Evolutionary conservation across 2,797 vertebrate genomes (phyloP).

Genomic region (Eulemur mongoz): DNA sequence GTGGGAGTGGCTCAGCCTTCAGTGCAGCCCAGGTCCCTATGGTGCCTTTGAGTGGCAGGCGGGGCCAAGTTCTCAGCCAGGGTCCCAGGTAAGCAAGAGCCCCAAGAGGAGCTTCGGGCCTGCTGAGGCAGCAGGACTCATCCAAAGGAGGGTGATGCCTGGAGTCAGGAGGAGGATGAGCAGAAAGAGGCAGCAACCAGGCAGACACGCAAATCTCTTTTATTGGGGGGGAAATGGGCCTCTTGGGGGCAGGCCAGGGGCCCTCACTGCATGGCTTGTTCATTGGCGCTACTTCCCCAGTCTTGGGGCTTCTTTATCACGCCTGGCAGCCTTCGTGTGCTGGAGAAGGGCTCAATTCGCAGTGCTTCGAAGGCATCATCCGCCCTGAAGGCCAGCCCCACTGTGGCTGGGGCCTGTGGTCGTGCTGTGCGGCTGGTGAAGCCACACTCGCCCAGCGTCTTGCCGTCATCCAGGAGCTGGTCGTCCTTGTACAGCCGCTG

Average conservation of each 20-base stretch:
- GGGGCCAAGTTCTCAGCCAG: not conserved
- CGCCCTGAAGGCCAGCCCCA: too few relatives aligned
- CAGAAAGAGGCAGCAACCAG: conserved; percentile 65
- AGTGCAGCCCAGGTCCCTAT: not conserved
- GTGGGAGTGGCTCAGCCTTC: not conserved
- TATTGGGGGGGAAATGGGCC: conserved; percentile 38
- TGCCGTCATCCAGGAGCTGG: too few relatives aligned
- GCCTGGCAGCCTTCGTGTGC: conserved; percentile 92
- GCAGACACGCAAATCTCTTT: conserved; percentile 67
- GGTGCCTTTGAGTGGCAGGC: not conserved
- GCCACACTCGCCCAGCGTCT: too few relatives aligned
- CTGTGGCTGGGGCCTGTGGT: too few relatives aligned
- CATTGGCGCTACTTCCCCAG: conserved; percentile 91
- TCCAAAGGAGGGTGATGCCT: not conserved
- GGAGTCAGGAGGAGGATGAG: not conserved
- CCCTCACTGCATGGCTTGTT: conserved; percentile 93
- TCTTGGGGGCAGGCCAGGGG: not conserved
- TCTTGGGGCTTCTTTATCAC: conserved; percentile 96
- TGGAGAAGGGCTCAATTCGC: conserved; percentile 91
- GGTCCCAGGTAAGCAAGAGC: not conserved
- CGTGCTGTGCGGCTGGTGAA: too few relatives aligned
- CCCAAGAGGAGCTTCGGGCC: too few relatives aligned
- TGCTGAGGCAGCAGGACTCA: not conserved
- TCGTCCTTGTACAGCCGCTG: conserved; percentile 93
- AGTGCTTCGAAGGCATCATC: conserved; percentile 92